Base-by-base conservation (phyloP, 1,140 invertebrate species). In the Dryas iulia region DNA sequence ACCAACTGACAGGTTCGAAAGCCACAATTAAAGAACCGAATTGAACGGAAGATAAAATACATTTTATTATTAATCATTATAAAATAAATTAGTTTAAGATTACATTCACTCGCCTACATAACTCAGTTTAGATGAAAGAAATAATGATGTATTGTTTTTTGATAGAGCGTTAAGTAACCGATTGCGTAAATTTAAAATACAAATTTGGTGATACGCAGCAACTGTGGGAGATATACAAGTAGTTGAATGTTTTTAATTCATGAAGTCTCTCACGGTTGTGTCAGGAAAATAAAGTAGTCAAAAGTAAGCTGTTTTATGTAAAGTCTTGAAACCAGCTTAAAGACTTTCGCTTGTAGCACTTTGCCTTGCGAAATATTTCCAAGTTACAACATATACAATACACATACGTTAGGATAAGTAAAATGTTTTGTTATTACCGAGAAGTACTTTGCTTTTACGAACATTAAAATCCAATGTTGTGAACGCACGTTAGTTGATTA, bases 41-140 rank as follows among this genome's bases (percentile, higher is more conserved):
- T n/a, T n/a, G n/a, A n/a, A n/a, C n/a, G n/a, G n/a, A 28, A 71
- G 59, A 63, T 66, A 66, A 59, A 6, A 28, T 8, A 30, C 14
- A 35, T n/a, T 30, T 66, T 30, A 62, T 60, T 12, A 60, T 24
- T 25, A 56, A 39, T 66, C 63, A 57, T 86, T 81, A 79, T 73
- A 72, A 65, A 71, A 71, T 62, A 62, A 62, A 58, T 33, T 69
- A 66, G 60, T 52, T 58, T 52, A 47, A 58, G 57, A 71, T 71
- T 57, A 60, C 60, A 57, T 60, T 70, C 59, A 67, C 59, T 25
- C 52, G 66, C 65, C 65, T 66, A 66, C 65, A 35, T 58, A 39
- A 33, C 54, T 66, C 33, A 25, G 53, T 35, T 59, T n/a, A 61
- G 14, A 53, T 68, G 39, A 52, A 12, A 33, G 24, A 59, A 64